Evolutionary conservation across 2,888 invertebrate species (phyloP).

Genomic region (Dasypogon diadema): DNA sequence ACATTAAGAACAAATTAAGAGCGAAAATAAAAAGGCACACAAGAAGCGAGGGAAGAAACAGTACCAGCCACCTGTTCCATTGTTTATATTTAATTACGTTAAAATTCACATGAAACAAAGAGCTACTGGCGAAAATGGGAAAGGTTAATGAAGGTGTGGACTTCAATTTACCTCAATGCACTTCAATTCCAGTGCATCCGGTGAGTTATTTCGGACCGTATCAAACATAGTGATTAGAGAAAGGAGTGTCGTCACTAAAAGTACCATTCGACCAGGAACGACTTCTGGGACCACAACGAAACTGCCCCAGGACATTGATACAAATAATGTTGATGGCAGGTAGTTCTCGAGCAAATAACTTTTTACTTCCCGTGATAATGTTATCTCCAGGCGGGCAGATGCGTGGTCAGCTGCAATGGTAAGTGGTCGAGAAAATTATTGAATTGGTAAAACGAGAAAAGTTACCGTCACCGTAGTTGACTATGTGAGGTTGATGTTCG

Average conservation of each 20-base stretch:
- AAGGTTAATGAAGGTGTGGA: neutral
- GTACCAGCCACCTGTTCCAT: neutral
- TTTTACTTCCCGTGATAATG: constrained; percentile 73
- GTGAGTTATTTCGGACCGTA: constrained; percentile 76
- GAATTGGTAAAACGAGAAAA: constrained; percentile 62
- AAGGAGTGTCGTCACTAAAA: constrained; percentile 74
- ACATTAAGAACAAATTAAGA: constrained; percentile 24
- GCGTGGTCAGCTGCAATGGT: constrained; percentile 72
- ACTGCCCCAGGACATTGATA: constrained; percentile 77
- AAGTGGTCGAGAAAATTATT: neutral
- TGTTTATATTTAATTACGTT: constrained; percentile 51
- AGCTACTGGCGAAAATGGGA: neutral
- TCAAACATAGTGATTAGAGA: constrained; percentile 77
- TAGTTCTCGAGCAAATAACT: constrained; percentile 76
- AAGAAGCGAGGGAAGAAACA: neutral
- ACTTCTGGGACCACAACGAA: constrained; percentile 77
- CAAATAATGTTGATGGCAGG: constrained; percentile 75
- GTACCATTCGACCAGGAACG: constrained; percentile 74
- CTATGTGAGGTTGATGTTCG: constrained; percentile 73
- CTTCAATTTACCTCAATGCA: constrained; percentile 70
- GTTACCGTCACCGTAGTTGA: constrained; percentile 75
- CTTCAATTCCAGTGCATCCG: constrained; percentile 74
- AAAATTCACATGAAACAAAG: constrained; percentile 22
- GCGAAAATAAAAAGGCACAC: neutral
- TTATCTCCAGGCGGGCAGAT: constrained; percentile 73